Evolutionary conservation across 2,113 vertebrate species (phyloP).

Genomic region (Dissostichus mawsoni): DNA sequence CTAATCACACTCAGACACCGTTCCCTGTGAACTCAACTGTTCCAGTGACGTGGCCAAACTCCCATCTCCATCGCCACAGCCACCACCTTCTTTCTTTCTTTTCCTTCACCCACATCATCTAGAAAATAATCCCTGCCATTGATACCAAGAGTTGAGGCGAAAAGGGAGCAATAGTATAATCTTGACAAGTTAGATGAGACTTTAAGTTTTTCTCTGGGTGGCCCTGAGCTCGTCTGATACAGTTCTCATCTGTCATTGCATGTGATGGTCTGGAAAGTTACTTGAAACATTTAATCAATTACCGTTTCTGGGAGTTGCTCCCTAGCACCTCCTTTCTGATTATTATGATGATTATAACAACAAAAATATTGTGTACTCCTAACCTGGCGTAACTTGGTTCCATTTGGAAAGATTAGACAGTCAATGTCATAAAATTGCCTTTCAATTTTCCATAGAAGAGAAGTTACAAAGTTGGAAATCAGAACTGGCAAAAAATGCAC

Average conservation of each 20-base stretch:
- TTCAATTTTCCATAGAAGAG: no score
- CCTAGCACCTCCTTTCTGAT: no score
- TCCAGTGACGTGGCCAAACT: constrained; percentile 77
- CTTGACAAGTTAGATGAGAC: background rate
- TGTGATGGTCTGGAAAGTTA: background rate
- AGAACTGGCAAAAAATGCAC: no score
- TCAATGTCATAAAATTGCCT: no score
- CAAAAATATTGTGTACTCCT: no score
- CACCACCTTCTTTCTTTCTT: constrained; percentile 38
- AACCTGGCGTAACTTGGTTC: no score
- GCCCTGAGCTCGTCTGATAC: constrained; percentile 2
- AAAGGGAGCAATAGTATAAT: background rate
- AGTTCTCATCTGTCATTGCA: background rate
- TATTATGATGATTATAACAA: no score
- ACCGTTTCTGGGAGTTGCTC: no score
- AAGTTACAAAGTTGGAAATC: no score
- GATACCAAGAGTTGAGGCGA: constrained; percentile 23
- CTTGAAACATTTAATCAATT: constrained; percentile 10
- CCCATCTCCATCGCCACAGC: constrained; percentile 53
- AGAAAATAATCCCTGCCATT: constrained; percentile 25
- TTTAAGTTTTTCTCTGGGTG: constrained; percentile 17
- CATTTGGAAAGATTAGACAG: no score
- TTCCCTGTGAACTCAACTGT: constrained; percentile 77
- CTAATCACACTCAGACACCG: constrained; percentile 74
- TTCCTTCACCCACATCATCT: constrained; percentile 32